Conservation (phyloP, 2,797 vertebrate genomes). For the Xenopus petersii region DNA sequence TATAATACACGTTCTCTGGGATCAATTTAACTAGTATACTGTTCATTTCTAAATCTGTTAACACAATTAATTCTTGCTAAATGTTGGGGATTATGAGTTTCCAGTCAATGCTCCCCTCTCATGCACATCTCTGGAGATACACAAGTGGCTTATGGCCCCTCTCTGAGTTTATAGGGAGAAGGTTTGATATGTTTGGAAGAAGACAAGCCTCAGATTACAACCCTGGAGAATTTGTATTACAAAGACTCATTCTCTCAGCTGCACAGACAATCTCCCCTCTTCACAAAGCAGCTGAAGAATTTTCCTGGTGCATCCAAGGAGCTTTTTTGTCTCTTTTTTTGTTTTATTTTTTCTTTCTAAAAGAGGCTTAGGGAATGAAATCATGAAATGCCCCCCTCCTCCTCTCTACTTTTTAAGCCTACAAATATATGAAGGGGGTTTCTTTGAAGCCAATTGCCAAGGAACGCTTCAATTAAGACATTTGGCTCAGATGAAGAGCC, state of each 20-base stretch:
- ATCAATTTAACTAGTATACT: not conserved
- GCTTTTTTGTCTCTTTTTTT: conserved; percentile 25
- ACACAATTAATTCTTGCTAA: conserved; percentile 5
- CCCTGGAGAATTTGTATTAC: conserved; percentile 41
- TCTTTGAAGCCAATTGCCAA: conserved; percentile 44
- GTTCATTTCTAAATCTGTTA: conserved; percentile 17
- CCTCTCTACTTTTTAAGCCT: conserved; percentile 29
- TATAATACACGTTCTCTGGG: not conserved
- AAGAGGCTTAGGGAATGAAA: conserved; percentile 32
- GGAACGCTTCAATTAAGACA: conserved; percentile 44
- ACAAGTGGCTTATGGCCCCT: conserved; percentile 29
- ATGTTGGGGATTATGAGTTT: not conserved
- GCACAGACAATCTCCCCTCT: conserved; percentile 34
- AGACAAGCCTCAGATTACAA: conserved; percentile 44
- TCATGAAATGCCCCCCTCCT: conserved; percentile 36
- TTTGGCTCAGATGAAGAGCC: conserved; percentile 32
- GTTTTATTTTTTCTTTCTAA: not conserved
- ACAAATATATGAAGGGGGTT: conserved; percentile 31
- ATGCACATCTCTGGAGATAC: conserved; percentile 7
- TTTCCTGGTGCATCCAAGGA: conserved; percentile 38
- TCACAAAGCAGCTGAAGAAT: conserved; percentile 44
- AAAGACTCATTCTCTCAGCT: conserved; percentile 38
- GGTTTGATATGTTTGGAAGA: conserved; percentile 41
- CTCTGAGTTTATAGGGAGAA: conserved; percentile 32
- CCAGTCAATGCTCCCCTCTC: not conserved